phyloP scores from a whole-genome alignment of 1,140 invertebrate genomes.

The Steinernema feltiae region DNA sequence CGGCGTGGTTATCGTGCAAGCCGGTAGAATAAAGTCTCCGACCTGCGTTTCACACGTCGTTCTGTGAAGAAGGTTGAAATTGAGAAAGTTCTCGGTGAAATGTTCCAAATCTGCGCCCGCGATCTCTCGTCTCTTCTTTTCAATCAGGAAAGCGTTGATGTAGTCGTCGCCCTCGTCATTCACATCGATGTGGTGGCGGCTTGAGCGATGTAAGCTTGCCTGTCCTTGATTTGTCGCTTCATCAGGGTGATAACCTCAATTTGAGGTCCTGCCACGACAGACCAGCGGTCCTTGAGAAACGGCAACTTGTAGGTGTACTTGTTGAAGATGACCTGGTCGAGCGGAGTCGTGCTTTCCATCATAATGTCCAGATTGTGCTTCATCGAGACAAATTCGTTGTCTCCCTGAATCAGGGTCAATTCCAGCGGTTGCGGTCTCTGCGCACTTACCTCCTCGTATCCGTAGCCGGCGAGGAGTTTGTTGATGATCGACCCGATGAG shows the following conservation, averaged over 20 bases:
- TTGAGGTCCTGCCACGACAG: conserved; percentile 39
- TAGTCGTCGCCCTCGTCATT: conserved; percentile 59
- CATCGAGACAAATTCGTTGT: neutral
- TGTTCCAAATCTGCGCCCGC: no score
- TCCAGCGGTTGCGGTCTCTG: neutral
- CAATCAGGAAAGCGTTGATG: conserved; percentile 61
- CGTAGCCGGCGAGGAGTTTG: conserved; percentile 17
- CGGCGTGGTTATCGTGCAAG: conserved; percentile 19
- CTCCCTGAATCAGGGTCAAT: neutral
- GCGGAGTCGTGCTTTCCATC: neutral
- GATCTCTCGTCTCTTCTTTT: conserved; percentile 58
- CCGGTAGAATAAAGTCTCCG: conserved; percentile 30
- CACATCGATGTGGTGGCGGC: conserved; percentile 58
- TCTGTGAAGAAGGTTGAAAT: conserved; percentile 50
- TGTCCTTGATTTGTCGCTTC: conserved; percentile 15
- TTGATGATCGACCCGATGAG: conserved; percentile 33
- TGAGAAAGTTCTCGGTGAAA: conserved; percentile 46
- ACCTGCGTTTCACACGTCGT: conserved; percentile 35
- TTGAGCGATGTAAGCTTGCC: neutral
- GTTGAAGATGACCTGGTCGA: neutral
- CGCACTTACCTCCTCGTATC: conserved; percentile 20
- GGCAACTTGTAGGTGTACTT: neutral
- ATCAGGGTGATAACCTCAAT: conserved; percentile 27
- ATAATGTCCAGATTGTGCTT: neutral
- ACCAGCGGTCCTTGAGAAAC: conserved; percentile 48